Evolutionary conservation across 53 echinoderm and acorn worm species (phyloP), one percentile per base, ranked within the genome.

Genomic region (Astropecten irregularis): DNA sequence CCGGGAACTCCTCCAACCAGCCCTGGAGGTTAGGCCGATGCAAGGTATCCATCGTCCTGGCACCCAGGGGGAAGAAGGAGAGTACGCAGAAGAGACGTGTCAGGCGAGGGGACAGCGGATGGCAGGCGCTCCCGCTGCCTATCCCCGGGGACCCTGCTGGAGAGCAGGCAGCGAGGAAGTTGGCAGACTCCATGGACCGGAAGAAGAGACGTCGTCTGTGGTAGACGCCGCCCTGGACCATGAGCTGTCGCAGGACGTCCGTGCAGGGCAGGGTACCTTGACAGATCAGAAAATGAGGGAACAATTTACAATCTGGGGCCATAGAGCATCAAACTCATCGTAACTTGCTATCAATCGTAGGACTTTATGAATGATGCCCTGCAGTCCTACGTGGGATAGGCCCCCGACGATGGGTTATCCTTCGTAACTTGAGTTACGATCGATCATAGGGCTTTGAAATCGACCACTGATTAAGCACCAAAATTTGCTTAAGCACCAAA

Each of bases 1-100:
- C 93, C 9, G 97, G 97, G 59, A 94, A 96, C 67, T 96, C 97
- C 66, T 96, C 96, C 64, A 96, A 46, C 97, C 93, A 94, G n/a
- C 88, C 85, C 49, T 91, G 89, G 32, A 94, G 73, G 34, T 87
- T 91, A 31, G 82, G 48, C 13, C 90, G 62, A 42, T 94, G 89
- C 76, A 94, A 30, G 28, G 61, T 39, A 9, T 87, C 69, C 16
- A 92, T 71, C 15, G 93, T 84, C 35, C 91, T 90, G 44, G 48
- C 31, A 2, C 84, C 77, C 25, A 86, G 85, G 3, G 95, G 52
- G 58, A 84, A 89, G 40, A 93, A 84, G 2, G 87, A 88, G 85
- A 96, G 54, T 1, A 92, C 83, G 13, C 81, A 77, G 47, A 93
- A 91, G 2, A 91, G 91, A 37, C 91, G 39, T 48, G 88, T 61